Evolutionary conservation across 2,888 invertebrate genomes (phyloP).

Genomic region (Acleris sparsana): DNA sequence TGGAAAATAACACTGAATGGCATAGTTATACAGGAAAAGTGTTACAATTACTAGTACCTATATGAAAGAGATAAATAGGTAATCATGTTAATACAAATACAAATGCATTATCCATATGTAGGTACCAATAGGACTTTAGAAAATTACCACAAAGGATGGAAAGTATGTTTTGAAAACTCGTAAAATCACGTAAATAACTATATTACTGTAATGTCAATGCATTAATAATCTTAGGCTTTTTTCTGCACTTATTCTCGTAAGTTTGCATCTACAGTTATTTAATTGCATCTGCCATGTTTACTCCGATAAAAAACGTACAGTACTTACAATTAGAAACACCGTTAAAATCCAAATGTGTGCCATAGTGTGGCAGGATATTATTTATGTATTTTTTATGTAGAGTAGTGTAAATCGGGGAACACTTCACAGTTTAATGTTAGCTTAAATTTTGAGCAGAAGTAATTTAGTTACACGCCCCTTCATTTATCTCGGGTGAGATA

Average conservation of each 20-base stretch:
- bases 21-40: background rate
- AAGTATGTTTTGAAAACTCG: no score
- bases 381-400: background rate
- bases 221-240: no score
- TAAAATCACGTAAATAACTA: no score
- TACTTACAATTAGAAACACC: conserved; percentile 49
- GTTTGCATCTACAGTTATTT: no score
- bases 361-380: conserved; percentile 31
- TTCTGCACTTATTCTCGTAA: no score
- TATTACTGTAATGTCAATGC: no score
- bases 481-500: conserved; percentile 32
- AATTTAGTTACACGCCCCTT: conserved; percentile 6
- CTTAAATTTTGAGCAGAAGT: conserved; percentile 21
- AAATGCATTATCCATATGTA: no score
- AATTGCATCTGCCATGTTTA: background rate
- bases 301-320: conserved; percentile 2
- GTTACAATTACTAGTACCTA: background rate
- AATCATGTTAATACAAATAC: background rate
- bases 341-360: conserved; percentile 41
- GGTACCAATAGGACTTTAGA: no score
- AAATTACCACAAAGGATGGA: no score
- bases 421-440: conserved; percentile 12
- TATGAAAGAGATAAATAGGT: conserved; percentile 6
- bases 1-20: conserved; percentile 8
- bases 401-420: conserved; percentile 7